Evolutionary conservation across 2,888 invertebrate genomes (phyloP).

Genomic region (Melinaea marsaeus): DNA sequence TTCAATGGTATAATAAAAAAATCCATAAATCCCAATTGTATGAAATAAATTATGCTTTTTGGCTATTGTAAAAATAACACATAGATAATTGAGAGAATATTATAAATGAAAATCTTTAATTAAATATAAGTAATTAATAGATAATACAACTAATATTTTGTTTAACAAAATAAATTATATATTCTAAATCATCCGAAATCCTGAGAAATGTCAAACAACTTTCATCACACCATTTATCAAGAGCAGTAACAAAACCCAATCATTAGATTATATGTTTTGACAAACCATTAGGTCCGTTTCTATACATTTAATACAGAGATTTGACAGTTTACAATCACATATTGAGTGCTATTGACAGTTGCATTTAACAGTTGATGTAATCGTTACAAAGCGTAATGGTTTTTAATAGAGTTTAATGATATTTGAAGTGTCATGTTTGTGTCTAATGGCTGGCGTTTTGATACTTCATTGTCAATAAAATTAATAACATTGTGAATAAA

Average conservation of each 20-base stretch:
- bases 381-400: constrained; percentile 55
- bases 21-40: too few relatives aligned
- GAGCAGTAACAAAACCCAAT: constrained; percentile 51
- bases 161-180: too few relatives aligned
- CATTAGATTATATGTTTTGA: constrained; percentile 72
- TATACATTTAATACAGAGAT: constrained; percentile 39
- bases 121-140: too few relatives aligned
- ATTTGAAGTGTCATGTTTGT: constrained; percentile 6
- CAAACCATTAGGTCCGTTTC: constrained; percentile 62
- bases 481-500: too few relatives aligned
- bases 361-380: constrained; percentile 66
- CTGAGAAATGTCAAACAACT: constrained; percentile 49
- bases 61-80: too few relatives aligned
- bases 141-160: too few relatives aligned
- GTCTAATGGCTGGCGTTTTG: constrained; percentile 14
- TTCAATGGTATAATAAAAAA: too few relatives aligned
- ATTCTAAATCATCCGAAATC: constrained; percentile 17
- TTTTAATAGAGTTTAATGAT: constrained; percentile 45
- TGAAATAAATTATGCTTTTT: too few relatives aligned
- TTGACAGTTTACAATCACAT: constrained; percentile 55
- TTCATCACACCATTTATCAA: constrained; percentile 68
- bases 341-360: constrained; percentile 58
- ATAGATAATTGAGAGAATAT: too few relatives aligned
- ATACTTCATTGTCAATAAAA: not conserved
- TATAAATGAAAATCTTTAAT: too few relatives aligned